A percentile compares a stretch with the other conserved stretches of the same genome.
These are phyloP conservation scores for Henicopernis longicauda DNA, from an alignment of 2,113 vertebrate species.

Conservation along the genomic window DNA sequence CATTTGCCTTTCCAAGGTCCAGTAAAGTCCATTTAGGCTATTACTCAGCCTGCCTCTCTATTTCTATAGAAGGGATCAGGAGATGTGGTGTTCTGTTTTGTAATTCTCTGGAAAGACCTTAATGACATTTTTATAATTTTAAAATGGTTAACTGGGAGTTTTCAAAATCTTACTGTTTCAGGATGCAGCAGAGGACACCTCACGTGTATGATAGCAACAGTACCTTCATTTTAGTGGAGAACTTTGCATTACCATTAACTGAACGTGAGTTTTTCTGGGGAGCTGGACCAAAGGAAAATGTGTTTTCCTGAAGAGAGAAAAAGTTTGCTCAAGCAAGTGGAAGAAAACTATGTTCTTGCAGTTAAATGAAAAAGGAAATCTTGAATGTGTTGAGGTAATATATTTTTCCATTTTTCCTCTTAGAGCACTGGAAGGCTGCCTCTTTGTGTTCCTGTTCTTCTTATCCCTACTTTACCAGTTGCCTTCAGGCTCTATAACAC, in stretches of 20 bases:
- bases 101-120: neutral
- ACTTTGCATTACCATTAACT: too few relatives aligned
- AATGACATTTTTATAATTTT: neutral
- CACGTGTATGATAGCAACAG: neutral
- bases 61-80: neutral
- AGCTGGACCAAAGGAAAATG: neutral
- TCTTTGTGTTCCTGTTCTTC: neutral
- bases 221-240: neutral
- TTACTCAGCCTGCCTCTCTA: neutral
- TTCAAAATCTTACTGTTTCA: neutral
- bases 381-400: neutral
- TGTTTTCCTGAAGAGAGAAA: neutral
- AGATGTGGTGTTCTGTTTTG: neutral
- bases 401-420: neutral
- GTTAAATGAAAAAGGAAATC: neutral
- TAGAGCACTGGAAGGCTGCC: neutral
- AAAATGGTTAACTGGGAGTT: neutral
- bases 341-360: neutral
- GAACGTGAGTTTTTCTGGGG: neutral
- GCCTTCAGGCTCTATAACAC: neutral
- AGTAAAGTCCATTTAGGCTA: neutral
- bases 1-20: neutral
- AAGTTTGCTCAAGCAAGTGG: neutral
- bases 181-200: neutral
- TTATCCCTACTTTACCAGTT: neutral